Conservation (phyloP, 2,888 invertebrate genomes). For the Dicranocentrus wangi region DNA sequence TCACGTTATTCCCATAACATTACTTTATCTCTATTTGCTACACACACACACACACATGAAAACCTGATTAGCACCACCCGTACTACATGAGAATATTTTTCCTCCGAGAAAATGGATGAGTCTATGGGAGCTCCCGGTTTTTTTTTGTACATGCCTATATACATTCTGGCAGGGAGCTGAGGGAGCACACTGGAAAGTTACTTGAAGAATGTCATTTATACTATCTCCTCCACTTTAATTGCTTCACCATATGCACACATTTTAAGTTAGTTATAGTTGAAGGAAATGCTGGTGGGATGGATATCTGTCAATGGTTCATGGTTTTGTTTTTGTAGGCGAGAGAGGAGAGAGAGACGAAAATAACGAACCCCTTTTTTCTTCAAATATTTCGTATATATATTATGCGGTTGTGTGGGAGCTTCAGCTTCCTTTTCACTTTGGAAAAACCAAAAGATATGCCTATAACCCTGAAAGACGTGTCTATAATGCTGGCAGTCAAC, state of each 20-base stretch:
- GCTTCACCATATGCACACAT: constrained; percentile 31
- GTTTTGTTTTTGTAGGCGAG: constrained; percentile 20
- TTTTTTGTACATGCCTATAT: background rate
- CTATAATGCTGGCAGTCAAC: too few species aligned
- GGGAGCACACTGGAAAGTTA: constrained; percentile 7
- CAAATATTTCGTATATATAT: background rate
- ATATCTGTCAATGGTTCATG: constrained; percentile 45
- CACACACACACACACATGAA: background rate
- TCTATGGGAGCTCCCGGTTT: background rate
- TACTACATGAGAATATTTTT: background rate
- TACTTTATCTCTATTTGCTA: constrained; percentile 27
- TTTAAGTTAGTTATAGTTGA: background rate
- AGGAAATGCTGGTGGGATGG: constrained; percentile 2
- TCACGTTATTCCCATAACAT: constrained; percentile 27
- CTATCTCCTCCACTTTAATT: constrained; percentile 35
- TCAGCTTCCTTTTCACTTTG: background rate
- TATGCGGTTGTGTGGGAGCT: constrained; percentile 7
- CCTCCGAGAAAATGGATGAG: background rate
- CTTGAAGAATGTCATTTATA: constrained; percentile 32
- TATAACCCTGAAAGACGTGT: background rate
- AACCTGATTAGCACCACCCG: background rate
- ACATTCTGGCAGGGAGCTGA: background rate
- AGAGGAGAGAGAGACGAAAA: constrained; percentile 17
- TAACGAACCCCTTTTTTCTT: constrained; percentile 25
- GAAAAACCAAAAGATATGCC: constrained; percentile 30